phyloP scores from a whole-genome alignment of 2,797 vertebrate species.

The Paratrypauchen microcephalus region DNA sequence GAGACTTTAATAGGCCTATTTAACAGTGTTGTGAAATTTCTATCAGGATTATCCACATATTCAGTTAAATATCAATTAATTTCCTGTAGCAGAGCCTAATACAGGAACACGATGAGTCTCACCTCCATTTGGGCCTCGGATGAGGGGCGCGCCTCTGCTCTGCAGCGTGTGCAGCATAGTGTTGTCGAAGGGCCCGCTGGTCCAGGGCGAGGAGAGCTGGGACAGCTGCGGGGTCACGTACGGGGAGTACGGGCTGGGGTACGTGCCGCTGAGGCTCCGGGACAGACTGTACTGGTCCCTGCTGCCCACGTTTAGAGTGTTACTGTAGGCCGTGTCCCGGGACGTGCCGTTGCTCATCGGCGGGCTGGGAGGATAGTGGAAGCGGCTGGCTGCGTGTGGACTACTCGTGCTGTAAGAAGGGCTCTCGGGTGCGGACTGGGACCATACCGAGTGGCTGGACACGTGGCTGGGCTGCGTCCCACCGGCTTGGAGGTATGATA shows the following conservation, averaged over 20 bases:
- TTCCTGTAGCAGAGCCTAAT: neutral
- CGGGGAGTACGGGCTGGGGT: slow-evolving; percentile 86
- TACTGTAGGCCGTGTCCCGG: slow-evolving; percentile 82
- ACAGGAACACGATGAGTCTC: slow-evolving; percentile 34
- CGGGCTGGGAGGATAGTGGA: slow-evolving; percentile 91
- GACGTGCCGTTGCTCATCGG: slow-evolving; percentile 87
- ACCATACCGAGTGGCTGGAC: slow-evolving; percentile 87
- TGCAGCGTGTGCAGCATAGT: slow-evolving; percentile 94
- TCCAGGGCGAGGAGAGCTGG: slow-evolving; percentile 90
- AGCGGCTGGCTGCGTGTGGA: slow-evolving; percentile 87
- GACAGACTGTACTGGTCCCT: slow-evolving; percentile 90
- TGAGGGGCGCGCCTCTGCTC: slow-evolving; percentile 84
- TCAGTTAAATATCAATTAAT: neutral
- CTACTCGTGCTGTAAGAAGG: slow-evolving; percentile 86
- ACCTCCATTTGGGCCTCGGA: slow-evolving; percentile 91
- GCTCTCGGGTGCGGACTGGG: slow-evolving; percentile 89
- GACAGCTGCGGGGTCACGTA: slow-evolving; percentile 89
- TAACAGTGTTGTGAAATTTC: neutral
- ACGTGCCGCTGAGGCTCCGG: slow-evolving; percentile 87
- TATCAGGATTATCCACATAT: neutral
- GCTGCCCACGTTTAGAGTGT: slow-evolving; percentile 80
- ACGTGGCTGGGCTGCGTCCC: slow-evolving; percentile 85
- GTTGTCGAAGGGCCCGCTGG: slow-evolving; percentile 88
- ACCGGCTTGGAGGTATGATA: slow-evolving; percentile 88
- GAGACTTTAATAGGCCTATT: neutral